Conservation (phyloP, 2,888 invertebrate species). For the Macaria liturata region DNA sequence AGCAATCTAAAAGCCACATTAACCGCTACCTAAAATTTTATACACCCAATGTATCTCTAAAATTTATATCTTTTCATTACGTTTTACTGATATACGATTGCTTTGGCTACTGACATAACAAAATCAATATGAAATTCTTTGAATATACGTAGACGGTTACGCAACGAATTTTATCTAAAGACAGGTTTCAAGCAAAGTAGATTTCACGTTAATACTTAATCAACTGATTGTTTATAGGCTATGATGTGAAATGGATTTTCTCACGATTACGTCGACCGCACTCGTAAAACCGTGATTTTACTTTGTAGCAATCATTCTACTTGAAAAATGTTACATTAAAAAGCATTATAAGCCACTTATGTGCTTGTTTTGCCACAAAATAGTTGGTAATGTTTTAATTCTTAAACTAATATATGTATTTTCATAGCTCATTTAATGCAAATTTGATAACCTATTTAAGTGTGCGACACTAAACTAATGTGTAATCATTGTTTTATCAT, state of each 20-base stretch:
- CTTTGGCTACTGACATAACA: conserved; percentile 11
- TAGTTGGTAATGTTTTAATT: no score
- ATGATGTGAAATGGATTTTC: conserved; percentile 39
- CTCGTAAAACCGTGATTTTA: conserved; percentile 5
- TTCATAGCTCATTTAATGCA: no score
- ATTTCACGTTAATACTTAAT: conserved; percentile 35
- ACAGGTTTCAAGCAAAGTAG: conserved; percentile 35
- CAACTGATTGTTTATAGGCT: conserved; percentile 35
- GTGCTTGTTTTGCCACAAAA: no score
- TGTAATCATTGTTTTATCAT: no score
- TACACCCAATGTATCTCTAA: conserved; percentile 17
- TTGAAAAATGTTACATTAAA: no score
- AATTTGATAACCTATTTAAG: no score
- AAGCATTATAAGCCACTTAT: no score
- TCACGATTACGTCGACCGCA: conserved; percentile 42
- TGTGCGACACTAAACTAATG: no score
- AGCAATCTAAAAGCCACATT: conserved; percentile 8
- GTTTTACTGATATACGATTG: conserved; percentile 12
- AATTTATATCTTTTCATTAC: conserved; percentile 18
- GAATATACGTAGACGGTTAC: conserved; percentile 27
- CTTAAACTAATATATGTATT: no score
- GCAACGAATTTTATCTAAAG: conserved; percentile 34
- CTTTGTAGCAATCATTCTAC: no score
- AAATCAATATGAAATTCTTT: conserved; percentile 18
- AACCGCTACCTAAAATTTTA: conserved; percentile 4